Percentiles rank a stretch among this genome's conserved stretches.
phyloP scores from a whole-genome alignment of 2,113 vertebrate species.

The Himantopus leucocephalus region DNA sequence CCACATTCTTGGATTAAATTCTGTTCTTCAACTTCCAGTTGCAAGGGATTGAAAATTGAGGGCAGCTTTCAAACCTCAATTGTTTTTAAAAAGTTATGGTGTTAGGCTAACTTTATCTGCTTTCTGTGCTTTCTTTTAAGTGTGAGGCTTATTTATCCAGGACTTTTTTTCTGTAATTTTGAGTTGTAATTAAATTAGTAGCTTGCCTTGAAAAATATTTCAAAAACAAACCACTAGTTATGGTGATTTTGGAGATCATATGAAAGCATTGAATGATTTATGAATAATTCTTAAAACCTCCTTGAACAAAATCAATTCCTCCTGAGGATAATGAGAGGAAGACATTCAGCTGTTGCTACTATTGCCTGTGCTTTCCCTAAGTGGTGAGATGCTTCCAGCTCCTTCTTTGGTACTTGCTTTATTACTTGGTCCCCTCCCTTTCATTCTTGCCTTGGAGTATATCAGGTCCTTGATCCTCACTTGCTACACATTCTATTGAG shows the following conservation, averaged over 20 bases:
- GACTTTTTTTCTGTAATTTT: neutral
- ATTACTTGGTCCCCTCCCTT: neutral
- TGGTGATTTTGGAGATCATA: neutral
- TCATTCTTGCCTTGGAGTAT: neutral
- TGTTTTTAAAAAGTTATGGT: neutral
- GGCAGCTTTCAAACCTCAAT: neutral
- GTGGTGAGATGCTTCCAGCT: neutral
- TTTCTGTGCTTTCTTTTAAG: neutral
- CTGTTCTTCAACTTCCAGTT: neutral
- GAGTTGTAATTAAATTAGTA: neutral
- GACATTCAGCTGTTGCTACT: neutral
- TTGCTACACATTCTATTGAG: accelerated
- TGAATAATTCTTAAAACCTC: neutral
- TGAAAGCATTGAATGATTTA: neutral
- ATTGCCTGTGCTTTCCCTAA: neutral
- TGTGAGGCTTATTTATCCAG: neutral
- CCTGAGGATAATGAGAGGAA: neutral
- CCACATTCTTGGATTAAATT: neutral
- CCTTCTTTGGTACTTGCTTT: neutral
- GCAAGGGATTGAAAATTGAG: neutral
- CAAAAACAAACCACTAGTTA: neutral
- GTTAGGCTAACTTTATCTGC: neutral
- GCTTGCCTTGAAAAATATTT: neutral
- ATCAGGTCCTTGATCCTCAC: neutral
- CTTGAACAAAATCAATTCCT: neutral